Evolutionary conservation across 2,113 vertebrate species (phyloP), one percentile per base, ranked within the genome.

Genomic region (Bucco capensis): DNA sequence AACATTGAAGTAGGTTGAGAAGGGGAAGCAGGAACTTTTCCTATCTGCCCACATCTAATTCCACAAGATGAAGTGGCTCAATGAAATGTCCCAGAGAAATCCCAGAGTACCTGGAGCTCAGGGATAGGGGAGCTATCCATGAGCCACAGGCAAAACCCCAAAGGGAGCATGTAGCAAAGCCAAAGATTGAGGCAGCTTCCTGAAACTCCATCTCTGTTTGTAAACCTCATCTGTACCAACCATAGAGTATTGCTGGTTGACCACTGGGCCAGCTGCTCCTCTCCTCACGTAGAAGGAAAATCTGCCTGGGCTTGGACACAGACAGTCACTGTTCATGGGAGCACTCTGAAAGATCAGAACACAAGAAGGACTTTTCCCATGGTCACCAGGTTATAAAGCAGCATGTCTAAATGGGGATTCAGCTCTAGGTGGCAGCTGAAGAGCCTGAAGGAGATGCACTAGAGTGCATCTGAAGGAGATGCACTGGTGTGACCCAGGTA

Each of bases 71-170:
- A 14, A 62, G 31, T 4, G 21, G n/a, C 56, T 2, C 11, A 40
- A 22, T 19, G 54, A 51, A 77, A 64, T 12, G 11, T 46, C 38
- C 40, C 56, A 24, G 37, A 61, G 72, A 28, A 73, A 54, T 6
- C 28, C 4, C 1, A 1, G n/a, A 16, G 70, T 13, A 47, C 38
- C 69, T 42, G 35, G 17, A 0, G 1, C 87, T 83, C 40, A 35
- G 71, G n/a, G 50, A 9, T 18, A 73, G 58, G 0, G 0, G 53
- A 46, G 51, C 8, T 6, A 31, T 28, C 37, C 47, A 5, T 8
- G 50, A 44, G 46, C 74, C 46, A 7, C 0, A 2, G 73, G 46
- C 62, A 90, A 37, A 90, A 17, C 30, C 69, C 51, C 64, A 60
- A n/a, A 58, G 19, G 38, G 47, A 71, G 56, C 17, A 62, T 77